Percentiles rank a stretch among this genome's conserved stretches.
phyloP scores from a whole-genome alignment of 2,888 invertebrate species.

The Strigamia maritima region DNA sequence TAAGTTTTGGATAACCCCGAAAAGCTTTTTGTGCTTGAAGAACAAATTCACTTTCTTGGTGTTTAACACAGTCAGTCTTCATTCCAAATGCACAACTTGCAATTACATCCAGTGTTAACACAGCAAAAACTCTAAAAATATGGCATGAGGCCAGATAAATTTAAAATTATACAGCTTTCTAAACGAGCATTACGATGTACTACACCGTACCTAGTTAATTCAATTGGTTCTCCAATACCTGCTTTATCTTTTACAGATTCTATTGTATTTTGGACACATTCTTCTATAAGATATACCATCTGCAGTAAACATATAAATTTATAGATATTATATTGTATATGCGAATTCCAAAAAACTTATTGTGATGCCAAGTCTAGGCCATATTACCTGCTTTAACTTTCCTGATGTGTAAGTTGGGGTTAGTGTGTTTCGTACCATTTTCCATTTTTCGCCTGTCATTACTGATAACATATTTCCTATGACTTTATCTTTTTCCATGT shows the following conservation, averaged over 20 bases:
- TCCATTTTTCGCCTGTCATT: slow-evolving; percentile 44
- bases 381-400: slow-evolving; percentile 44
- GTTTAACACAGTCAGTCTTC: background rate
- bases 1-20: background rate
- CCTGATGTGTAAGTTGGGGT: slow-evolving; percentile 44
- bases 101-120: slow-evolving; percentile 21
- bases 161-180: background rate
- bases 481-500: background rate
- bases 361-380: too few relatives aligned
- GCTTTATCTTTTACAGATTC: background rate
- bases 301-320: background rate
- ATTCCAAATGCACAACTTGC: slow-evolving; percentile 39
- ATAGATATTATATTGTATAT: too few relatives aligned
- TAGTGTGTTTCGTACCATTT: background rate
- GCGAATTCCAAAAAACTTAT: too few relatives aligned
- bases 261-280: slow-evolving; percentile 37
- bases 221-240: background rate
- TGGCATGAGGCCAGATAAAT: background rate
- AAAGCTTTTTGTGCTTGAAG: background rate
- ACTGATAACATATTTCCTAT: background rate
- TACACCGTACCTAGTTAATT: slow-evolving; percentile 21
- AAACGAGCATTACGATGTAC: background rate
- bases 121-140: slow-evolving; percentile 13
- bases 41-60: slow-evolving; percentile 33
- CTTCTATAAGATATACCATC: slow-evolving; percentile 41